Evolutionary conservation across 2,888 invertebrate species (phyloP).

Genomic region (Cistogaster globosa): DNA sequence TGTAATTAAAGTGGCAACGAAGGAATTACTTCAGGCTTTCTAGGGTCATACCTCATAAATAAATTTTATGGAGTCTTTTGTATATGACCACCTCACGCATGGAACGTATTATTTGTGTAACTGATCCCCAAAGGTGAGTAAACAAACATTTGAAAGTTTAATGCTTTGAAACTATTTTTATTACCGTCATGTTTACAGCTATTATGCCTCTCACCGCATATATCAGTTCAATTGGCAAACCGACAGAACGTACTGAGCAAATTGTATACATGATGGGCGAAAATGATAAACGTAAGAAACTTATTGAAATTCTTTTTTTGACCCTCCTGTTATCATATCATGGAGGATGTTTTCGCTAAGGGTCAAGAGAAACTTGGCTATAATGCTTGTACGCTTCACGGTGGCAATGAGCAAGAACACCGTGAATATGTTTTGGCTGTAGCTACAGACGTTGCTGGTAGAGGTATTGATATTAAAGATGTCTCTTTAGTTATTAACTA

Average conservation of each 20-base stretch:
- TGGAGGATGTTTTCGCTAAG: constrained; percentile 98
- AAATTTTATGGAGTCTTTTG: no score
- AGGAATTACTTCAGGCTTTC: no score
- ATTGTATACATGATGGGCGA: no score
- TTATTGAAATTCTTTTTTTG: constrained; percentile 96
- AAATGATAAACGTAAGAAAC: constrained; percentile 97
- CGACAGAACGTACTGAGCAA: constrained; percentile 98
- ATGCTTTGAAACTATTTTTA: no score
- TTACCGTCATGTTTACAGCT: constrained; percentile 99
- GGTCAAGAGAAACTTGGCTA: constrained; percentile 98
- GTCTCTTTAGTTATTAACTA: constrained; percentile 99
- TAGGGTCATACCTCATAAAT: no score
- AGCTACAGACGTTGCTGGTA: constrained; percentile 99
- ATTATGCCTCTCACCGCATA: constrained; percentile 99
- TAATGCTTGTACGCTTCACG: constrained; percentile 98
- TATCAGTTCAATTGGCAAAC: constrained; percentile 98
- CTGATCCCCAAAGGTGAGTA: no score
- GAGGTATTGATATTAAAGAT: constrained; percentile 99
- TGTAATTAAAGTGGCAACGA: no score
- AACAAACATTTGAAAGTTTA: no score
- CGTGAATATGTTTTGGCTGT: constrained; percentile 99
- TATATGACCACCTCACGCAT: no score
- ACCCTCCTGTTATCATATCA: constrained; percentile 99
- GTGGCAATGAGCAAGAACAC: constrained; percentile 99
- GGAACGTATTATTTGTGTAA: no score